Conservation (phyloP, 2,888 invertebrate genomes). For the Augochlorella aurata region DNA sequence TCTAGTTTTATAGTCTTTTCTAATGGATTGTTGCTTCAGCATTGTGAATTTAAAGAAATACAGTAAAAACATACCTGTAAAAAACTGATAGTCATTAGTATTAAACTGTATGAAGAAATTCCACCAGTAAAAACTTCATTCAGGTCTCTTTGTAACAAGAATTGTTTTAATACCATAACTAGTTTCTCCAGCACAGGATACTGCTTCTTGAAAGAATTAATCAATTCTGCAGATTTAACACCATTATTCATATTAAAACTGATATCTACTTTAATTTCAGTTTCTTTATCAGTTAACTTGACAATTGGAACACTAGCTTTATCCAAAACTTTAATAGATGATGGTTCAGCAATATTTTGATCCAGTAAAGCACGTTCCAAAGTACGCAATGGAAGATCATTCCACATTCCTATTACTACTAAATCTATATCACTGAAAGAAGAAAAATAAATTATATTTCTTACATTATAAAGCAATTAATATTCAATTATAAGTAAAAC, state of each 20-base stretch:
- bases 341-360: slow-evolving; percentile 93
- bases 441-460: slow-evolving; percentile 12
- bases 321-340: slow-evolving; percentile 96
- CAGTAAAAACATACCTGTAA: slow-evolving; percentile 85
- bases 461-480: neutral
- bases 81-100: slow-evolving; percentile 99
- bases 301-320: slow-evolving; percentile 99
- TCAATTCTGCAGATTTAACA: slow-evolving; percentile 97
- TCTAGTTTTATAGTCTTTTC: neutral
- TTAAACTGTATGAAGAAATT: slow-evolving; percentile 98
- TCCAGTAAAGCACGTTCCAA: slow-evolving; percentile 95
- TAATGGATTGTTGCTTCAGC: neutral
- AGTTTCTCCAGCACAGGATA: slow-evolving; percentile 96
- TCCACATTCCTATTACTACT: slow-evolving; percentile 90
- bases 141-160: slow-evolving; percentile 97
- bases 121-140: slow-evolving; percentile 99
- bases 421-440: slow-evolving; percentile 87
- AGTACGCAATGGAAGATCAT: slow-evolving; percentile 93
- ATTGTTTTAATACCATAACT: slow-evolving; percentile 99
- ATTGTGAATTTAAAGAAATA: neutral
- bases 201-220: slow-evolving; percentile 93
- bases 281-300: slow-evolving; percentile 94
- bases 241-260: slow-evolving; percentile 99
- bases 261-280: slow-evolving; percentile 95
- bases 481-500: neutral